Base-by-base conservation (phyloP, 2,888 invertebrate genomes). In the Epirrhoe tristata region DNA sequence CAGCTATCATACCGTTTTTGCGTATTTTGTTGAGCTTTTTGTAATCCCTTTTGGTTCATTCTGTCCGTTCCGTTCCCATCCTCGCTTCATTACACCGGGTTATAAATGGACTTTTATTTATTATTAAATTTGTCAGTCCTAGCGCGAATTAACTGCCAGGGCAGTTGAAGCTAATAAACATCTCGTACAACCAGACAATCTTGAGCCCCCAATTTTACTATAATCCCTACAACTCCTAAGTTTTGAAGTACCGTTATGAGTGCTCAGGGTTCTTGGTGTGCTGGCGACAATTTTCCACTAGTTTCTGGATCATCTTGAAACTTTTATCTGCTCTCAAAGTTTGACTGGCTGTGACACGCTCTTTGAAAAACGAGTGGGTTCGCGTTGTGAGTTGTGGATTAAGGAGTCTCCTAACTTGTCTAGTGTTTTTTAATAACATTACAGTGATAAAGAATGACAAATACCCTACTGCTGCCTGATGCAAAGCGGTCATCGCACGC, bases 101-200 rank as follows among this genome's bases (percentile, higher is more conserved):
- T 54, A 43, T 68, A 55, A 68, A 68, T 6, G 34, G 36, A 50
- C 24, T 60, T 52, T 82, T 85, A 83, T 79, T 82, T 79, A 78
- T 83, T 85, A 87, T 86, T 87, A 85, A 87, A 86, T 89, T 90
- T 86, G 88, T 85, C 89, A 82, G 82, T 88, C 83, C 79, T 75
- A 69, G 77, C 77, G 78, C 81, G 80, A 88, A 88, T 89, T 88
- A 89, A 82, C 82, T 78, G 83, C 82, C 82, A 77, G 69, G 73
- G 74, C 75, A 81, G 81, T 84, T 84, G 86, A 88, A 88, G 80
- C 79, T 88, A 87, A 88, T 85, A 87, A 85, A 87, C 86, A 85
- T 81, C 74, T 77, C 70, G 73, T 72, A 74, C 67, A 74, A 77
- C 87, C 82, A 81, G 66, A 46, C 32, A 58, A 52, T 64, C 57